Evolutionary conservation across 2,113 vertebrate species (phyloP).

Genomic region (Stegostoma tigrinum): DNA sequence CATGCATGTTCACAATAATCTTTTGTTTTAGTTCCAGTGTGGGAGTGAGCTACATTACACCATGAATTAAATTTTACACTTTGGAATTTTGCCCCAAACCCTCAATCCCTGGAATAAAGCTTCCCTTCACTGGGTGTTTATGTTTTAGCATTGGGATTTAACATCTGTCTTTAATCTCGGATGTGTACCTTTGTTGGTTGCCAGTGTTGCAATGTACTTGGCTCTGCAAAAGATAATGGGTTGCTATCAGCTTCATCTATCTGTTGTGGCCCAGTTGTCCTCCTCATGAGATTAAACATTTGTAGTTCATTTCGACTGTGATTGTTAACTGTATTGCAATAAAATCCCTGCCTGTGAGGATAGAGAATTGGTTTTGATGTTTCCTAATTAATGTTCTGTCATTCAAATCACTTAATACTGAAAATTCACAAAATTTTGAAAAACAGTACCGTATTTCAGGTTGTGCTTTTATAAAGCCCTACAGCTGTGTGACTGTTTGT

Average conservation of each 20-base stretch:
- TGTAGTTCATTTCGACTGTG: background rate
- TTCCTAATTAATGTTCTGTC: background rate
- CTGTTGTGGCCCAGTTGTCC: background rate
- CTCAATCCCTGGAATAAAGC: background rate
- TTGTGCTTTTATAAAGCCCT: background rate
- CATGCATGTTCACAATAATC: background rate
- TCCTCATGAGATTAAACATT: background rate
- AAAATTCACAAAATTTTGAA: background rate
- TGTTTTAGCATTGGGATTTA: background rate
- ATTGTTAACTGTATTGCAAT: background rate
- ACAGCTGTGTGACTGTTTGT: background rate
- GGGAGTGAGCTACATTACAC: background rate
- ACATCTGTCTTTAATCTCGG: slow-evolving; percentile 8
- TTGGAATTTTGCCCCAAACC: background rate
- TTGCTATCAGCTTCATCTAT: background rate
- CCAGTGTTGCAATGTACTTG: background rate
- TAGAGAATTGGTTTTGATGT: background rate
- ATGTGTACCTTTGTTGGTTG: background rate
- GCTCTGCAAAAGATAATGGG: background rate
- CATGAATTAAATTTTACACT: slow-evolving; percentile 4
- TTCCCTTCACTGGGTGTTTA: background rate
- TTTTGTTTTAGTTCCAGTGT: background rate
- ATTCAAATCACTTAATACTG: background rate
- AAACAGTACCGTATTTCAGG: background rate
- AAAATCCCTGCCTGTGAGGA: background rate